These are phyloP conservation scores for Hormaphis cornu DNA, from an alignment of 1,140 invertebrate species.

Conservation along the genomic window DNA sequence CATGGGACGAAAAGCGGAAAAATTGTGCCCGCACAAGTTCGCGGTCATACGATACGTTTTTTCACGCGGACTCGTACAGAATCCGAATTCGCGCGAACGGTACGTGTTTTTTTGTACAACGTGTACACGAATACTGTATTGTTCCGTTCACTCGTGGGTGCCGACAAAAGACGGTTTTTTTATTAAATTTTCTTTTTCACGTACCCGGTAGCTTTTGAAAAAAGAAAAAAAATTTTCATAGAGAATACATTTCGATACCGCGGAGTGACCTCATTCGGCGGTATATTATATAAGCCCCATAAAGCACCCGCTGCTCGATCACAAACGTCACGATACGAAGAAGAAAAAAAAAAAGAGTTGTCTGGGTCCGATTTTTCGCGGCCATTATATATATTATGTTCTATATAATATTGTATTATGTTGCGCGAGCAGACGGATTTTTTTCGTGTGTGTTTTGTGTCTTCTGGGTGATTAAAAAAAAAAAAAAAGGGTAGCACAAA, in stretches of 20 bases:
- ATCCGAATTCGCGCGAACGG: slow-evolving; percentile 9
- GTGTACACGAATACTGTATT: too few species aligned
- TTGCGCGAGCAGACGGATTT: slow-evolving; percentile 6
- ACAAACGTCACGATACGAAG: neutral
- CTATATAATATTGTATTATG: too few species aligned
- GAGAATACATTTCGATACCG: too few species aligned
- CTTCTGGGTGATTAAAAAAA: slow-evolving; percentile 14
- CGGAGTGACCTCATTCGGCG: slow-evolving; percentile 12
- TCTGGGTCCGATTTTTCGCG: slow-evolving; percentile 14
- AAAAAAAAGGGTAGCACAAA: slow-evolving; percentile 16
- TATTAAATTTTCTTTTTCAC: neutral
- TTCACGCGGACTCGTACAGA: neutral
- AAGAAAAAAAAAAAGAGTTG: slow-evolving; percentile 9
- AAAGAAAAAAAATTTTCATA: neutral
- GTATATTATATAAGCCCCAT: too few species aligned
- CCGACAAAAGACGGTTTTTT: slow-evolving; percentile 12
- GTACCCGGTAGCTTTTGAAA: slow-evolving; percentile 1
- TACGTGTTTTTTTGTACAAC: too few species aligned
- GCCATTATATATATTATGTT: too few species aligned
- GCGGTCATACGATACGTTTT: too few species aligned
- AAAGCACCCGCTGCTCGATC: too few species aligned
- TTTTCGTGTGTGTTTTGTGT: slow-evolving; percentile 17
- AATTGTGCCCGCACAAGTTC: too few species aligned
- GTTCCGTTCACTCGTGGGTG: neutral
- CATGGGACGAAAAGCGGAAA: too few species aligned